Conservation (phyloP, 2,113 vertebrate species). For the Trichechus manatus region DNA sequence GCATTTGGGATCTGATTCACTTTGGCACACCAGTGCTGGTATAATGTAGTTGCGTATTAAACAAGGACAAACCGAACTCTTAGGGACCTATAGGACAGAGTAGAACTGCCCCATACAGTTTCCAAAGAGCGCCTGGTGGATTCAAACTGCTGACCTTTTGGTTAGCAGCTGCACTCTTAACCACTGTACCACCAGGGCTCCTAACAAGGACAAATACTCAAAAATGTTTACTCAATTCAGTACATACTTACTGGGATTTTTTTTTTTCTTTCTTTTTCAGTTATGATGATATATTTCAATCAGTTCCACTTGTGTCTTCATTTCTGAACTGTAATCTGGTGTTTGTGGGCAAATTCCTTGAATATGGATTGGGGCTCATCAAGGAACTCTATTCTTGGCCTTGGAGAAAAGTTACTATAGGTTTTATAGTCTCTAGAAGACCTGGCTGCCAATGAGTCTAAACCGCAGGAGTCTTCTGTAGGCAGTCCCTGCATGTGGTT, state of each 20-base stretch:
- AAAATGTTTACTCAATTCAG: not conserved
- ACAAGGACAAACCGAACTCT: not conserved
- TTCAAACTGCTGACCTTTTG: too few relatives aligned
- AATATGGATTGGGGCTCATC: not conserved
- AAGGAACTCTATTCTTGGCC: not conserved
- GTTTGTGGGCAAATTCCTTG: not conserved
- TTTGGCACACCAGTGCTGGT: not conserved
- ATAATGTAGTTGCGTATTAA: not conserved
- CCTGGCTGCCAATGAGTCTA: not conserved
- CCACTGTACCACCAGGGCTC: too few relatives aligned
- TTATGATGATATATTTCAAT: not conserved
- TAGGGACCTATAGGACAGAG: too few relatives aligned
- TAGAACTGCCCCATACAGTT: too few relatives aligned
- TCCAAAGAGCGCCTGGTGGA: too few relatives aligned
- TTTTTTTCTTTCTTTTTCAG: not conserved
- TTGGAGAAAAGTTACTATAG: not conserved
- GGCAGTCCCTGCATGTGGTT: not conserved
- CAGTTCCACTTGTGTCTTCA: not conserved
- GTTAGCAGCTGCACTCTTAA: too few relatives aligned
- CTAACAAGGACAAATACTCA: not conserved
- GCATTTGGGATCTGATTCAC: not conserved
- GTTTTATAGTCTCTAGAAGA: not conserved
- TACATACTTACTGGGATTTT: not conserved
- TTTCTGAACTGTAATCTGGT: not conserved
- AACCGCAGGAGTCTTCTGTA: not conserved